Evolutionary conservation across 2,888 invertebrate species (phyloP).

Genomic region (Listrodromus nycthemerus): DNA sequence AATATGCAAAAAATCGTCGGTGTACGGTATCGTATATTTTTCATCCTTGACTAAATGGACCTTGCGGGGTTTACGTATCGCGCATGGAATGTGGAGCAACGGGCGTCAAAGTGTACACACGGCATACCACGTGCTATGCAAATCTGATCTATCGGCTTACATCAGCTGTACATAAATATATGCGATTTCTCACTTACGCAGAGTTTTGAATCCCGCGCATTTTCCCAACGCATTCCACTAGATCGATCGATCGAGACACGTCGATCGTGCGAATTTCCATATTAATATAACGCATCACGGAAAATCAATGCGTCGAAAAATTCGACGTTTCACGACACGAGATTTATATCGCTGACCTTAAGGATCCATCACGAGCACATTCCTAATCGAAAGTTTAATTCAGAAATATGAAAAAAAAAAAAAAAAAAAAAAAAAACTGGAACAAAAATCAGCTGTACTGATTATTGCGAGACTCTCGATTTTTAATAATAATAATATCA

Average conservation of each 20-base stretch:
- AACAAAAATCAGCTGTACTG: no score
- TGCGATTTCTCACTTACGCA: slow-evolving; percentile 39
- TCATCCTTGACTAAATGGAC: slow-evolving; percentile 79
- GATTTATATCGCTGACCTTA: slow-evolving; percentile 46
- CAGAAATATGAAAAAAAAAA: no score
- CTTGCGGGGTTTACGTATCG: slow-evolving; percentile 73
- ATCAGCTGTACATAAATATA: slow-evolving; percentile 70
- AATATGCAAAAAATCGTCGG: slow-evolving; percentile 67
- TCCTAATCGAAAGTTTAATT: no score
- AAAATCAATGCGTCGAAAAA: slow-evolving; percentile 39
- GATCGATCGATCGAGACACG: slow-evolving; percentile 36
- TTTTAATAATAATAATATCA: no score
- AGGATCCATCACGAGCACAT: no score
- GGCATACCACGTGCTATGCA: slow-evolving; percentile 70
- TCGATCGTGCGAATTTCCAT: slow-evolving; percentile 13
- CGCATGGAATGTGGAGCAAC: slow-evolving; percentile 77
- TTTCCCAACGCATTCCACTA: slow-evolving; percentile 34
- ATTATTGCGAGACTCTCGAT: no score
- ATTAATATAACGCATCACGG: slow-evolving; percentile 35
- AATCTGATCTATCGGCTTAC: slow-evolving; percentile 73
- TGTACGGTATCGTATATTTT: slow-evolving; percentile 64
- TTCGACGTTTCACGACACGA: slow-evolving; percentile 7
- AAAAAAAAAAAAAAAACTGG: no score
- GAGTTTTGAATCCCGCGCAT: slow-evolving; percentile 18
- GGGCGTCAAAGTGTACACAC: slow-evolving; percentile 44